Base-by-base conservation (phyloP, 2,888 invertebrate species). In the Coelinius sp. region DNA sequence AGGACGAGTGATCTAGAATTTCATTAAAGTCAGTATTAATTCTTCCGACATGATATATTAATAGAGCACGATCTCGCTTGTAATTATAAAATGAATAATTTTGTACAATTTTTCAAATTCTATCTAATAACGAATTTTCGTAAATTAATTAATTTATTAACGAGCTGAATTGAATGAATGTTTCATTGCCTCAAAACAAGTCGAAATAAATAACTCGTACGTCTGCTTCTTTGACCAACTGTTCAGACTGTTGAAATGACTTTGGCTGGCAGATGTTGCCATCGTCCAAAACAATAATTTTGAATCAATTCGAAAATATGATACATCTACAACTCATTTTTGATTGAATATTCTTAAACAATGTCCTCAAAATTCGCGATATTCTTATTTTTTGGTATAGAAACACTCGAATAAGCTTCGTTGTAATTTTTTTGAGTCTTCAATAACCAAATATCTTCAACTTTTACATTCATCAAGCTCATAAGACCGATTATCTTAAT, bases 391-490 rank as follows among this genome's bases (percentile, higher is more conserved):
- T 64, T 70, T 49, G 53, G 59, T 41, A 35, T 71, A 63, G 46
- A 66, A 73, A 73, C 65, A 52, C 49, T 69, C 66, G 70, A 71
- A 68, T 69, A 59, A 76, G 73, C 72, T 53, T 53, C 53, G 53
- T 53, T 53, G 53, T 53, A 3, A 53, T 53, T 53, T 53, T 53
- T 76, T 73, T 53, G 68, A 72, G 59, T 74, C 38, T 62, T 73
- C 74, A 73, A 74, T 74, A 70, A 76, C 65, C 52, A 53, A 73
- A 52, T 64, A 68, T 70, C 38, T 73, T 49, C 38, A n/a, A 49
- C 35, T 63, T 63, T 70, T 56, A 27, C 24, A 59, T 71, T 31
- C 41, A 46, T 63, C 46, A 64, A 70, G 46, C 24, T 64, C 63
- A 46, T 65, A 66, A 41, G 66, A 24, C 71, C 66, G 25, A 66